A percentile compares a stretch with the other conserved stretches of the same genome.
Conservation (phyloP, 2,113 vertebrate genomes). For the Glaucidium brasilianum region DNA sequence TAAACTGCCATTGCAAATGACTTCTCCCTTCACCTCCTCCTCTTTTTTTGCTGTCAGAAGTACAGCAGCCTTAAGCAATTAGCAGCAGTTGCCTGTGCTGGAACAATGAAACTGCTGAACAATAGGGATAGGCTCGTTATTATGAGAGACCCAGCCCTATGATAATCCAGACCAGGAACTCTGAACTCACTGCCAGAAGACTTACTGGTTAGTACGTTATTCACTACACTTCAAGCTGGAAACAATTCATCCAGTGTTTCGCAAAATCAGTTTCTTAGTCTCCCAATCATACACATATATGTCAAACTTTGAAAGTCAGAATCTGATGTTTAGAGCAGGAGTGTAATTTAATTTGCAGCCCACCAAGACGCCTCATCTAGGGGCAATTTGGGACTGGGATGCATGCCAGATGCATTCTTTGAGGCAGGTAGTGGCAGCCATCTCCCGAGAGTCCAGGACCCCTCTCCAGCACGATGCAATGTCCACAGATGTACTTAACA, state of each 20-base stretch:
- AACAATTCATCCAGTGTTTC: not conserved
- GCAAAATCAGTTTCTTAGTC: not conserved
- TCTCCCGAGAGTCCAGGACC: not conserved
- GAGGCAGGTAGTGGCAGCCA: not conserved
- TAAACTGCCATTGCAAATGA: not conserved
- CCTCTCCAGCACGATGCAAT: not conserved
- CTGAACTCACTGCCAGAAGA: not conserved
- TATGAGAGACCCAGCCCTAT: not conserved
- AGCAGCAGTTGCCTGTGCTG: not conserved
- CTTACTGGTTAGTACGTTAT: not conserved
- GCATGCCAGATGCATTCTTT: not conserved
- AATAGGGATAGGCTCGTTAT: not conserved
- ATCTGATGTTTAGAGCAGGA: not conserved
- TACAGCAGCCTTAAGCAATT: not conserved
- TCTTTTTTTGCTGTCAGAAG: not conserved
- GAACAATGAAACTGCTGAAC: conserved; percentile 28
- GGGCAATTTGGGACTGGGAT: not conserved
- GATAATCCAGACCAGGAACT: not conserved
- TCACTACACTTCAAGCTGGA: not conserved
- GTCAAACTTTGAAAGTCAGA: not conserved
- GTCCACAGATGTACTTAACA: not conserved
- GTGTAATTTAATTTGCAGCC: not conserved
- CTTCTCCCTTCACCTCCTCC: not conserved
- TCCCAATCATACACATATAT: not conserved
- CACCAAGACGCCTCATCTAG: not conserved